Evolutionary conservation across 2,888 invertebrate species (phyloP).

Genomic region (Mystacides longicornis): DNA sequence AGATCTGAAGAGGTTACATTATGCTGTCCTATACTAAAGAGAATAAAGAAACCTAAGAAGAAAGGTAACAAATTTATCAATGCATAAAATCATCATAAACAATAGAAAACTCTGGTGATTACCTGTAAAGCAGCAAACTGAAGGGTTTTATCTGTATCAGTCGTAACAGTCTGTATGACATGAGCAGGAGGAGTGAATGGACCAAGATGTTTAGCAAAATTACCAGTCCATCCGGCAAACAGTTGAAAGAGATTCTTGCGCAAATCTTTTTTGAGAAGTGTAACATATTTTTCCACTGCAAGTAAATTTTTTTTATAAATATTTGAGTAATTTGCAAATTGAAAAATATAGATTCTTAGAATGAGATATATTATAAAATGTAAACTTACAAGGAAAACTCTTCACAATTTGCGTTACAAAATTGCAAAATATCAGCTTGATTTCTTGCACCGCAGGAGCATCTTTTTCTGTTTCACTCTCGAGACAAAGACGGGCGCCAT

Average conservation of each 20-base stretch:
- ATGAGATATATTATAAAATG: no score
- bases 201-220: conserved; percentile 67
- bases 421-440: conserved; percentile 88
- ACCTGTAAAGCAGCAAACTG: conserved; percentile 57
- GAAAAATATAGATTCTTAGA: neutral
- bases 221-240: conserved; percentile 92
- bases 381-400: conserved; percentile 76
- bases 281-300: conserved; percentile 80
- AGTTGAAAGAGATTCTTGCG: conserved; percentile 82
- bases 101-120: conserved; percentile 21
- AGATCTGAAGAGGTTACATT: no score
- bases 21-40: neutral
- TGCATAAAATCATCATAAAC: neutral
- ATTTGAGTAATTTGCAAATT: neutral
- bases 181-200: conserved; percentile 38
- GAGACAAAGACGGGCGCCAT: conserved; percentile 84
- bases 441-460: conserved; percentile 76
- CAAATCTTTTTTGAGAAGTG: conserved; percentile 78
- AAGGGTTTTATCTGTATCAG: conserved; percentile 50
- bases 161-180: conserved; percentile 3
- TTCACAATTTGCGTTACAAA: conserved; percentile 90
- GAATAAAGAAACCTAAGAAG: no score
- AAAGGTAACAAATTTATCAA: neutral
- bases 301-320: conserved; percentile 22
- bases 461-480: conserved; percentile 94